Evolutionary conservation across 1,140 invertebrate genomes (phyloP).

Genomic region (Papilio glaucus): DNA sequence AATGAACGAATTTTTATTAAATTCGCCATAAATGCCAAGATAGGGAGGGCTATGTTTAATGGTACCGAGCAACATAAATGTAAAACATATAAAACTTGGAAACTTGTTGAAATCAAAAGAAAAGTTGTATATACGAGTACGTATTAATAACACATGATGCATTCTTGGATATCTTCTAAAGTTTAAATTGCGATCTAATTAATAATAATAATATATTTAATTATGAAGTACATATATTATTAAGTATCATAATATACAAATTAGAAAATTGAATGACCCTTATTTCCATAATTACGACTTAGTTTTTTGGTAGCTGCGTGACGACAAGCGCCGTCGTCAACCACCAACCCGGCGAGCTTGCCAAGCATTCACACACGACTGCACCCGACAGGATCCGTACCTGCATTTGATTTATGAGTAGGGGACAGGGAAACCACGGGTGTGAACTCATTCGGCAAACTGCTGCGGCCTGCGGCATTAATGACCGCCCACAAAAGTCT

Average conservation of each 20-base stretch:
- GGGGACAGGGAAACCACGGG: conserved; percentile 67
- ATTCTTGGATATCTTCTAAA: no score
- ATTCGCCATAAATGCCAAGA: no score
- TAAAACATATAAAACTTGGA: no score
- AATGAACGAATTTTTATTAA: no score
- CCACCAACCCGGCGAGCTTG: conserved; percentile 51
- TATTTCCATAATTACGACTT: not conserved
- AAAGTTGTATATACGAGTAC: no score
- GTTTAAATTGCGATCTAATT: no score
- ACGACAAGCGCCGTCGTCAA: conserved; percentile 44
- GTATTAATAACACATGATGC: not conserved
- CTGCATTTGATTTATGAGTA: conserved; percentile 80
- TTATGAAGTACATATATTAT: not conserved
- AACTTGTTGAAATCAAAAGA: no score
- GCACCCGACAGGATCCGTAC: conserved; percentile 68
- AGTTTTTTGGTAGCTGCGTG: conserved; percentile 29
- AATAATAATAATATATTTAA: not conserved
- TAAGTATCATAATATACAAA: not conserved
- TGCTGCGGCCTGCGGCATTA: conserved; percentile 53
- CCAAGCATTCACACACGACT: conserved; percentile 62
- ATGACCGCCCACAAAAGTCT: conserved; percentile 50
- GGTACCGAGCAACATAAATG: no score
- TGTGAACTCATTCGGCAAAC: conserved; percentile 70
- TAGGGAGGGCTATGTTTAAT: no score
- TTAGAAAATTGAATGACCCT: not conserved